phyloP scores from a whole-genome alignment of 2,797 vertebrate genomes.

The Argentina silus region DNA sequence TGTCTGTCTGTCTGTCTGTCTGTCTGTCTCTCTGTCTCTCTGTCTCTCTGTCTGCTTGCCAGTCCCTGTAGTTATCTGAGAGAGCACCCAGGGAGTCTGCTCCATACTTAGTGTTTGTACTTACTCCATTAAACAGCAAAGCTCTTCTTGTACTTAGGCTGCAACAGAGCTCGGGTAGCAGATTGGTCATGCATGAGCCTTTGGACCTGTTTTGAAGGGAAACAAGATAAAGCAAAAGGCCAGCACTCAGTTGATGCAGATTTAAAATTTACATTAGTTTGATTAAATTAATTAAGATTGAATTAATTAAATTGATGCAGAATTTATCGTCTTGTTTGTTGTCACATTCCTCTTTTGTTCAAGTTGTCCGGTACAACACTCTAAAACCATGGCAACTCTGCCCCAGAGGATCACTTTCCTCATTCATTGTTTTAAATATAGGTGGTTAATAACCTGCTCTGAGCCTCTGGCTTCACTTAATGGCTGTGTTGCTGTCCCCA shows the following conservation, averaged over 20 bases:
- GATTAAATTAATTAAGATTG: too few relatives aligned
- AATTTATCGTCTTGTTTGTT: too few relatives aligned
- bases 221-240: too few relatives aligned
- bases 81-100: not conserved
- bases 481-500: not conserved
- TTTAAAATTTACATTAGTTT: too few relatives aligned
- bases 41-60: conserved; percentile 2
- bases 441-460: not conserved
- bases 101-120: not conserved
- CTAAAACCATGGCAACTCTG: not conserved
- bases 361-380: not conserved
- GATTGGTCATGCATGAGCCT: too few relatives aligned
- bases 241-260: too few relatives aligned
- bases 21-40: conserved; percentile 7
- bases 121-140: not conserved
- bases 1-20: not conserved
- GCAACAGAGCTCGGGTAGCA: too few relatives aligned
- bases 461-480: not conserved
- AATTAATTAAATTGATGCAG: too few relatives aligned
- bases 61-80: not conserved
- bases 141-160: too few relatives aligned
- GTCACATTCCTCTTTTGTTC: too few relatives aligned
- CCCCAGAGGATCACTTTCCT: not conserved
- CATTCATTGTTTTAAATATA: not conserved
- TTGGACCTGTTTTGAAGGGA: too few relatives aligned